Percentiles rank a stretch among this genome's conserved stretches.
Evolutionary conservation across 2,888 invertebrate genomes (phyloP).

Genomic region (Microplitis deprimator): DNA sequence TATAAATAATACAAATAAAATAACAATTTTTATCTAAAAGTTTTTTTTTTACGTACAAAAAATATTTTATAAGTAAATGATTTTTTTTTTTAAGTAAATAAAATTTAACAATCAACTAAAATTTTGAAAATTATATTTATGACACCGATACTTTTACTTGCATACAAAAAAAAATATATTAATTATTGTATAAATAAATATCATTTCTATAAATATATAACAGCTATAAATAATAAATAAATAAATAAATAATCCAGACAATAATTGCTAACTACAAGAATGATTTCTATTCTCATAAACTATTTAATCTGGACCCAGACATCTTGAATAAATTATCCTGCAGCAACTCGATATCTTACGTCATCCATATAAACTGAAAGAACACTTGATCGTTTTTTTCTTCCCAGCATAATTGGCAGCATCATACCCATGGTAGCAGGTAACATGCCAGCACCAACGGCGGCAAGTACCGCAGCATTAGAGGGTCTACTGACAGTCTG

Average conservation of each 20-base stretch:
- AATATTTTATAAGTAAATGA: constrained; percentile 18
- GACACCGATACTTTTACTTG: not conserved
- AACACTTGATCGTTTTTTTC: constrained; percentile 65
- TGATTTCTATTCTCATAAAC: not conserved
- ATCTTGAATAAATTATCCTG: not conserved
- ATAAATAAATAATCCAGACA: constrained; percentile 36
- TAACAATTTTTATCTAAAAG: constrained; percentile 28
- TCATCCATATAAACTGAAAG: not conserved
- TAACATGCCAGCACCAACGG: constrained; percentile 84
- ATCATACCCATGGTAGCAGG: constrained; percentile 87
- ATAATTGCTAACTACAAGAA: constrained; percentile 34
- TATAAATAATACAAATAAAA: constrained; percentile 33
- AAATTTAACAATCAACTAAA: too few species aligned
- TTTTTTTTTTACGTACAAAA: constrained; percentile 34
- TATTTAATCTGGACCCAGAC: not conserved
- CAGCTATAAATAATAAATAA: constrained; percentile 37
- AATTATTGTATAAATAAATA: not conserved
- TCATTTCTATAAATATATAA: not conserved
- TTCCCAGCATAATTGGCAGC: constrained; percentile 83
- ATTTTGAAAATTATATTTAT: too few species aligned
- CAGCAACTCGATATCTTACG: not conserved
- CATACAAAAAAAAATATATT: too few species aligned
- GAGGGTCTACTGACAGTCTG: constrained; percentile 71
- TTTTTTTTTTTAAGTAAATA: too few species aligned
- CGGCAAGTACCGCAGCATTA: constrained; percentile 79